Percentiles rank a stretch among this genome's conserved stretches.
Conservation (phyloP, 2,113 vertebrate genomes). For the Vulpes vulpes region DNA sequence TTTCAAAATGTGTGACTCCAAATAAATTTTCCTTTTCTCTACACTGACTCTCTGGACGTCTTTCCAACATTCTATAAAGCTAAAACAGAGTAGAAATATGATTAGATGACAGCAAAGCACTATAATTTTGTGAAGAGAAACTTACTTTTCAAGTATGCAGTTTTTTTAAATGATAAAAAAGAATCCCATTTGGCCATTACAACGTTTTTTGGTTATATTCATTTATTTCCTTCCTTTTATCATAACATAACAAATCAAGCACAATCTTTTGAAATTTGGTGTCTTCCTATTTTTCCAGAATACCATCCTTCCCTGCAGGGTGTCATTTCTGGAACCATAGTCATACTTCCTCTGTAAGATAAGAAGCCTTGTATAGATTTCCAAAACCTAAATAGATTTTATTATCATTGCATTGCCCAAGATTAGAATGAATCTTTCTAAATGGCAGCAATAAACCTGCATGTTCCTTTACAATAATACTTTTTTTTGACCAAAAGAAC, state of each 20-base stretch:
- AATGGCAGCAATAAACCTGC: neutral
- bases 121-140: neutral
- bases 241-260: neutral
- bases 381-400: neutral
- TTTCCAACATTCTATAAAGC: neutral
- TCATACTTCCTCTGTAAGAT: neutral
- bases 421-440: neutral
- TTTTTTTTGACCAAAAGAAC: neutral
- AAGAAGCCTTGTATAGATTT: neutral
- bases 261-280: neutral
- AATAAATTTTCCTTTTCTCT: neutral
- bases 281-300: neutral
- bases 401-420: neutral
- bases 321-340: neutral
- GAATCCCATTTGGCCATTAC: neutral
- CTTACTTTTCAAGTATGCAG: neutral
- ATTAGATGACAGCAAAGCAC: slow-evolving; percentile 10
- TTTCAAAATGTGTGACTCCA: neutral
- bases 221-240: neutral
- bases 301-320: neutral
- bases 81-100: slow-evolving; percentile 9
- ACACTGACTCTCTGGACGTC: neutral
- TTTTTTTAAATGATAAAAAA: neutral
- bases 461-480: neutral
- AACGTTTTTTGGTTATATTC: neutral